A percentile compares a stretch with the other conserved stretches of the same genome.
phyloP scores from a whole-genome alignment of 2,888 invertebrate species.

The Lumbricus terrestris region DNA sequence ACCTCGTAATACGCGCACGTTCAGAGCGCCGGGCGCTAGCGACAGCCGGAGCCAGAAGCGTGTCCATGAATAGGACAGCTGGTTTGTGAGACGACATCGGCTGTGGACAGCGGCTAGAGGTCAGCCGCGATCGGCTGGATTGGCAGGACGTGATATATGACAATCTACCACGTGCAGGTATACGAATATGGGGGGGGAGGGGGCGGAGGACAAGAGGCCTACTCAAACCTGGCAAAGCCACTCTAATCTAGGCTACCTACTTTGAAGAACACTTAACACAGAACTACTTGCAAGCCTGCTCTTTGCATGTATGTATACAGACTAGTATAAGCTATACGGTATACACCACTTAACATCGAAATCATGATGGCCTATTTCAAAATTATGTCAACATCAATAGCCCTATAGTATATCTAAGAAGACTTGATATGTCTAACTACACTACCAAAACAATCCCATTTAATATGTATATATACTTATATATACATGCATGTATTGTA shows the following conservation, averaged over 20 bases:
- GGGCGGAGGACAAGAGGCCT: neutral
- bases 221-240: neutral
- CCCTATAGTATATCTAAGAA: no score
- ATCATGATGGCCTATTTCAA: no score
- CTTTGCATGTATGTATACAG: no score
- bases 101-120: neutral
- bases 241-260: neutral
- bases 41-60: neutral
- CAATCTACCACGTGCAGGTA: neutral
- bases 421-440: no score
- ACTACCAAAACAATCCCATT: no score
- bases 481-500: no score
- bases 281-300: neutral
- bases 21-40: neutral
- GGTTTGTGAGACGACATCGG: neutral
- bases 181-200: neutral
- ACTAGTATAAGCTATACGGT: neutral
- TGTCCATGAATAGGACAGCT: neutral
- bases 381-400: no score
- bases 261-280: neutral
- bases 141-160: neutral
- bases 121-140: neutral
- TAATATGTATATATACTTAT: no score
- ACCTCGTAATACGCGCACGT: neutral
- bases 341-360: neutral